Conservation (phyloP, 2,888 invertebrate genomes). For the Patella ulyssiponensis region DNA sequence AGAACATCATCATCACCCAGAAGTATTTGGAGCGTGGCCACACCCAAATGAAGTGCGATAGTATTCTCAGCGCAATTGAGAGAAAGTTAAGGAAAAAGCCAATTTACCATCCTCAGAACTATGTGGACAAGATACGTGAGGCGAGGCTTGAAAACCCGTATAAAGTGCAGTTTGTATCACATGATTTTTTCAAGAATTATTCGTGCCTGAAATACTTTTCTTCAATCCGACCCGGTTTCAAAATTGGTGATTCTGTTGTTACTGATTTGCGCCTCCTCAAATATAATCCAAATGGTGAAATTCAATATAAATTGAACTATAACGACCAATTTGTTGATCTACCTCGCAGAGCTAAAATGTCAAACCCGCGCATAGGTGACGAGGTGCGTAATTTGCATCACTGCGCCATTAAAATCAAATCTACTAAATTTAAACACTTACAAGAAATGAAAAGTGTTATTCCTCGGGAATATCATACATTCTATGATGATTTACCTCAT, state of each 20-base stretch:
- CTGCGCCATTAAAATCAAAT: neutral
- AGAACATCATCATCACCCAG: no score
- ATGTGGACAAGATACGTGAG: neutral
- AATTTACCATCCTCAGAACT: conserved; percentile 4
- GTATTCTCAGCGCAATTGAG: no score
- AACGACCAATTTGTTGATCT: no score
- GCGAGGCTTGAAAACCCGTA: conserved; percentile 8
- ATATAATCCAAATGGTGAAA: conserved; percentile 16
- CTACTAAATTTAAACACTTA: neutral
- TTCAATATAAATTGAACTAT: conserved; percentile 14
- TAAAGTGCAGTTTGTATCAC: conserved; percentile 8
- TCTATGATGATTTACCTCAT: conserved; percentile 8
- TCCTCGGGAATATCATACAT: no score
- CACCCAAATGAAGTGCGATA: no score
- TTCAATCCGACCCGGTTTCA: conserved; percentile 7
- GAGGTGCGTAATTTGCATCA: neutral
- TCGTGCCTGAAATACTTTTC: neutral
- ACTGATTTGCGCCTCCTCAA: neutral
- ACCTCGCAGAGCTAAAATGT: neutral
- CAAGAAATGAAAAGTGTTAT: conserved; percentile 14
- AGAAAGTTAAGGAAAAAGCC: no score
- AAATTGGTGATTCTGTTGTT: conserved; percentile 8
- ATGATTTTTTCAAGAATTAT: conserved; percentile 12
- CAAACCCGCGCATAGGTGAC: neutral
- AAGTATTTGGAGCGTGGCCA: no score